Base-by-base conservation (phyloP, 2,797 vertebrate species). In the Apodemus agrarius region DNA sequence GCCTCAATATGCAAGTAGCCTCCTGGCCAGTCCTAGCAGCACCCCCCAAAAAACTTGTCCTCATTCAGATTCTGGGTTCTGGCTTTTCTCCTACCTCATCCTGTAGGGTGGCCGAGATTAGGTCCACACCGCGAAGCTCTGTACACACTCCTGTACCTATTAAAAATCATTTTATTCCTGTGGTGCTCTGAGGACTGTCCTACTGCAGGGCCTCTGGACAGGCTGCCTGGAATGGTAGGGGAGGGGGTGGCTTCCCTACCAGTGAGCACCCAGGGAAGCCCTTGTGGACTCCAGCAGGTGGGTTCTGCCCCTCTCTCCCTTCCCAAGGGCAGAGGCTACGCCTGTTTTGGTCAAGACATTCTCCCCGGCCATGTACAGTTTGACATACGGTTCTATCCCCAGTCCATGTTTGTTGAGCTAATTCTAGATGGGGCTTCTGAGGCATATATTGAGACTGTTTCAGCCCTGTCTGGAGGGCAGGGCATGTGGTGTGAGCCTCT, bases 181-280 rank as follows among this genome's bases (percentile, higher is more conserved):
- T 46, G 31, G 49, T 19, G 31, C 37, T 40, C 8, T 21, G 9
- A 31, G 61, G 59, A 34, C 24, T 54, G 34, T 61, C 61, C 84
- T 11, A 9, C 80, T 57, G 52, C 46, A 21, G 6, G 17, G 75
- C 54, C 72, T 78, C 93, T 54, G 59, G 10, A 49, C 61, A 49
- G 43, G 43, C 74, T 40, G 17, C 43, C 65, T 29, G 65, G 67
- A 29, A 8, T 59, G 67, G 67, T 34, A 67, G 65, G 14, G 31
- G 16, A 67, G 14, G 65, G 65, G 34, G 17, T n/a, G 34, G 34
- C 65, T 52, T 6, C 3, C 16, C 6, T 0, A 0, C 8, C 4
- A 21, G 31, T 21, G n/a, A 52, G 43, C 57, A 22, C 26, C 72
- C 9, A 5, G 43, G 74, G 65, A 26, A 90, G 63, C 12, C n/a